Conservation (phyloP, 1,140 invertebrate species). For the Spodoptera litura region DNA sequence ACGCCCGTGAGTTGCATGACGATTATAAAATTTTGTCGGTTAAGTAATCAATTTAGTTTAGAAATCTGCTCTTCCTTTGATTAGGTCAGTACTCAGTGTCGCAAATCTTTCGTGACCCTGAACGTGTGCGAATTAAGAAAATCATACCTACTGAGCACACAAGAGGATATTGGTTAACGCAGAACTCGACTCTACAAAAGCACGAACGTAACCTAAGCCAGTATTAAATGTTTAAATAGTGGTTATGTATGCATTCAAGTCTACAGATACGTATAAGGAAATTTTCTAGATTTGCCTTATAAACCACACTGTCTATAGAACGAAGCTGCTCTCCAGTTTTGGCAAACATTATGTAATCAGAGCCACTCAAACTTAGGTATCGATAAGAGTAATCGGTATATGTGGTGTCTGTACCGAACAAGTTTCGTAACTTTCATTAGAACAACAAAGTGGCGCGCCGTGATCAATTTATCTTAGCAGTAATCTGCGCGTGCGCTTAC, state of each 20-base stretch:
- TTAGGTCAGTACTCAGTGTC: background rate
- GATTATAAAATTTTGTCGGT: conserved; percentile 62
- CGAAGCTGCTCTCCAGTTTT: conserved; percentile 1
- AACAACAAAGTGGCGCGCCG: conserved; percentile 18
- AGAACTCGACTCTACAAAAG: too few species aligned
- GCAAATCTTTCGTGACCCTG: background rate
- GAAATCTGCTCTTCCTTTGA: conserved; percentile 52
- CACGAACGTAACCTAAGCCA: too few species aligned
- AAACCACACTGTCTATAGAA: background rate
- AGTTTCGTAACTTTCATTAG: conserved; percentile 49
- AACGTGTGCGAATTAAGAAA: too few species aligned
- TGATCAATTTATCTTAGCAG: conserved; percentile 42
- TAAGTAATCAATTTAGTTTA: conserved; percentile 57
- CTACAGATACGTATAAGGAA: background rate
- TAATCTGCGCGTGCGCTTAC: conserved; percentile 32
- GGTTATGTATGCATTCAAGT: conserved; percentile 1
- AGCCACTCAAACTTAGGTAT: conserved; percentile 23
- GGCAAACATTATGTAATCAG: conserved; percentile 22
- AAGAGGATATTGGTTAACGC: too few species aligned
- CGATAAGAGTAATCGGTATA: conserved; percentile 29
- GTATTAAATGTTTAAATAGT: too few species aligned
- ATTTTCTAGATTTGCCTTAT: background rate
- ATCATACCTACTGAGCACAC: too few species aligned
- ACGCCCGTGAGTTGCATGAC: conserved; percentile 57
- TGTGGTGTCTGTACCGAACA: conserved; percentile 23